Evolutionary conservation across 2,113 vertebrate species (phyloP).

Genomic region (Tetrao urogallus): DNA sequence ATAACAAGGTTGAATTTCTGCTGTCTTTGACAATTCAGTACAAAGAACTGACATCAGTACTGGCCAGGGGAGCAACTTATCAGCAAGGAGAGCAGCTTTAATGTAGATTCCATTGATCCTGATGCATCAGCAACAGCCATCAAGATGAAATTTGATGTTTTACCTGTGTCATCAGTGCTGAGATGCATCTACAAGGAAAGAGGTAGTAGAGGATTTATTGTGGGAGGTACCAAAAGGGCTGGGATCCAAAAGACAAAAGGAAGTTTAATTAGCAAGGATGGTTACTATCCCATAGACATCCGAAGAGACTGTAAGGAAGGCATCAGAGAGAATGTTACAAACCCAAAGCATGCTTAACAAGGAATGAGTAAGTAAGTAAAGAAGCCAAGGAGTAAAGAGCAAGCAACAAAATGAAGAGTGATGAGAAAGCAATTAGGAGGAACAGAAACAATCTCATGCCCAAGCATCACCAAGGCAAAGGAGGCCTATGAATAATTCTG

Average conservation of each 20-base stretch:
- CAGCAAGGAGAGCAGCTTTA: neutral
- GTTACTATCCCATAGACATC: neutral
- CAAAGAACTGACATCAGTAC: neutral
- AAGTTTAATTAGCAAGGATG: neutral
- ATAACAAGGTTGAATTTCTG: constrained; percentile 5
- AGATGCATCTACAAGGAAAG: fast-evolving
- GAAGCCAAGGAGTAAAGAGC: neutral
- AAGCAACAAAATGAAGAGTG: neutral
- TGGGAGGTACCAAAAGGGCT: neutral
- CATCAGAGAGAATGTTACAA: neutral
- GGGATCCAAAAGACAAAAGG: neutral
- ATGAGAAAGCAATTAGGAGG: neutral
- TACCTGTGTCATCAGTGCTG: neutral
- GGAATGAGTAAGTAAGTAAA: neutral
- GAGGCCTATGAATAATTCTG: neutral
- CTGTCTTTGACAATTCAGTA: neutral
- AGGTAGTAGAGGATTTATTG: neutral
- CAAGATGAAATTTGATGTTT: neutral
- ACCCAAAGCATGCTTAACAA: neutral
- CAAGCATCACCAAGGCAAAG: neutral
- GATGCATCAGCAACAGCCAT: neutral
- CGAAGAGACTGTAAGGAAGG: fast-evolving
- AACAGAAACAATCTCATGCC: neutral
- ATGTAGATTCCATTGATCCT: neutral
- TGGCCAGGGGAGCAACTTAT: neutral